A percentile compares a stretch with the other conserved stretches of the same genome.
Evolutionary conservation across 1,140 invertebrate species (phyloP).

Genomic region (Physella acuta): DNA sequence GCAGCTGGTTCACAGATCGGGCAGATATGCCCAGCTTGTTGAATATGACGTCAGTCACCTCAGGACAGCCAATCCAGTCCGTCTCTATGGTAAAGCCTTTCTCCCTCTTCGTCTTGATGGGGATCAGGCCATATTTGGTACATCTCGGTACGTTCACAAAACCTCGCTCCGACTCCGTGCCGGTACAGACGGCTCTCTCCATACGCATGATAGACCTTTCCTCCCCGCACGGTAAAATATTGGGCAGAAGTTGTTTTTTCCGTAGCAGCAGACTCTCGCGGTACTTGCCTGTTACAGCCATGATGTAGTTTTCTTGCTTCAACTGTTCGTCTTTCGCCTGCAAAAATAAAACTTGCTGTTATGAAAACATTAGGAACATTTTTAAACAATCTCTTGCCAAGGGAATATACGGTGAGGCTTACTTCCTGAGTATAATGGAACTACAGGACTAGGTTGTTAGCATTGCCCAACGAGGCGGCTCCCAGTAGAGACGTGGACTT

Average conservation of each 20-base stretch:
- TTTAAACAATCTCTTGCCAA: background rate
- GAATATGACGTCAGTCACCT: slow-evolving; percentile 16
- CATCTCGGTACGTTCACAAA: too few species aligned
- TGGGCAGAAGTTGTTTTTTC: background rate
- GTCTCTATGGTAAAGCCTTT: slow-evolving; percentile 2
- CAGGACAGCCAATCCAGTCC: slow-evolving; percentile 20
- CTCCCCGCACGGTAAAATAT: background rate
- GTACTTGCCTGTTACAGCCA: slow-evolving; percentile 4
- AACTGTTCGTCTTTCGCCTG: slow-evolving; percentile 11
- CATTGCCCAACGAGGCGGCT: background rate
- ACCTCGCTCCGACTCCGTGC: background rate
- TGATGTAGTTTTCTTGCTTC: slow-evolving; percentile 7
- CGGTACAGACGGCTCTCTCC: slow-evolving; percentile 8
- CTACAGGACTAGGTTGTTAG: background rate
- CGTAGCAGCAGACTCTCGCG: slow-evolving; percentile 1
- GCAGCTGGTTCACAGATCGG: background rate
- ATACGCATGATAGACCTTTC: background rate
- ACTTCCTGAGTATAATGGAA: background rate
- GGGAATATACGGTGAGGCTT: background rate
- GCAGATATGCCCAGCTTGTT: slow-evolving; percentile 1
- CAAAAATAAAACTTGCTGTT: background rate
- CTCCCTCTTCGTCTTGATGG: background rate
- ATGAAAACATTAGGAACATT: background rate
- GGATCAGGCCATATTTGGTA: too few species aligned
- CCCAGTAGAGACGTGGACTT: background rate